Evolutionary conservation across 1,140 invertebrate genomes (phyloP).

Genomic region (Lordiphosa collinella): DNA sequence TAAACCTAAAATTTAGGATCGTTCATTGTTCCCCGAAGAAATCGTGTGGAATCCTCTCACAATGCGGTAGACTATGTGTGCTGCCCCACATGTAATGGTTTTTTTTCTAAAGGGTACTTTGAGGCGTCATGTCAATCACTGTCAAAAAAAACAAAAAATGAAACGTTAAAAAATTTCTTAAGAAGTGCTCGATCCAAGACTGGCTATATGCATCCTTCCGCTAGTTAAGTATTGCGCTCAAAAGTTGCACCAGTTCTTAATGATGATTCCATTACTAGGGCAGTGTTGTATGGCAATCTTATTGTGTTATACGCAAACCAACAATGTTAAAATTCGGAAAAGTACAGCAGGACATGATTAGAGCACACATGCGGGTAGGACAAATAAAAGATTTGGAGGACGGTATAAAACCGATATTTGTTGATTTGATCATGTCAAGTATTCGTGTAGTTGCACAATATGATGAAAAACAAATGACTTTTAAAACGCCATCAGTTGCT

Average conservation of each 20-base stretch:
- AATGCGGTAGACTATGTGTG: background rate
- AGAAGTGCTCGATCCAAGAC: background rate
- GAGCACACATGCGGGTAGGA: constrained; percentile 1
- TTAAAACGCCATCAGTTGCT: background rate
- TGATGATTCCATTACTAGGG: background rate
- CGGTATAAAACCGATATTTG: background rate
- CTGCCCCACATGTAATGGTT: background rate
- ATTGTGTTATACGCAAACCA: background rate
- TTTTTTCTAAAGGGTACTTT: background rate
- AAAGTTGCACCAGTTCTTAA: background rate
- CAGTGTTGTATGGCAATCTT: background rate
- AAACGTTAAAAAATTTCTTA: background rate
- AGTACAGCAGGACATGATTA: constrained; percentile 7
- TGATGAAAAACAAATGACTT: background rate
- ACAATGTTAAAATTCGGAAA: background rate
- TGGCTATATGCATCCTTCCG: background rate
- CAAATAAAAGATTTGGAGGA: background rate
- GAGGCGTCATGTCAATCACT: background rate
- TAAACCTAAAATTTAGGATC: background rate
- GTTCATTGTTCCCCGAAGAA: background rate
- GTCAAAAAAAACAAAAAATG: background rate
- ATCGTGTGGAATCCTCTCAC: background rate
- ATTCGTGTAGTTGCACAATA: background rate
- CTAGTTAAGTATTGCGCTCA: background rate
- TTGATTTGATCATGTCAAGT: background rate